phyloP scores from a whole-genome alignment of 92 coral and sea anemone species.

The Heliopora coerulea region DNA sequence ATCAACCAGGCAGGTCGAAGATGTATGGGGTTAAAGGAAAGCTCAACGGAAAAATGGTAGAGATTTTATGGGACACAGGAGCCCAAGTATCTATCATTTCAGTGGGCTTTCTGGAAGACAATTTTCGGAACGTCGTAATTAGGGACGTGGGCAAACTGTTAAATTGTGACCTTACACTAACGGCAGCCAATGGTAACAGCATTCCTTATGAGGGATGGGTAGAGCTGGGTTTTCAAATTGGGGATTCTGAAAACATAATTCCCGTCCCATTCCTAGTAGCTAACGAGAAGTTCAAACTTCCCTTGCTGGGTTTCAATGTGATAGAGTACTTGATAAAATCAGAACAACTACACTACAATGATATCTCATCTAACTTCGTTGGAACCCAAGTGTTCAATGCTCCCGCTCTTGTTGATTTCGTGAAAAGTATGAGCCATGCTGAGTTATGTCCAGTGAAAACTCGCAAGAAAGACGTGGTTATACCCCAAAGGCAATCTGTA shows the following conservation, averaged over 20 bases:
- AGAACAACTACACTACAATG: neutral
- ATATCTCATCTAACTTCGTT: slow-evolving; percentile 35
- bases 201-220: slow-evolving; percentile 59
- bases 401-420: slow-evolving; percentile 1
- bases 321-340: no score
- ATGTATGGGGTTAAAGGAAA: neutral
- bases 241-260: slow-evolving; percentile 39
- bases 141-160: no score
- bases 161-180: no score
- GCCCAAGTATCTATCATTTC: slow-evolving; percentile 36
- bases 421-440: neutral
- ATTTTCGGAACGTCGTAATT: no score
- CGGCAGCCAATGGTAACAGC: slow-evolving; percentile 54
- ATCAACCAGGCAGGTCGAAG: no score
- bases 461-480: no score
- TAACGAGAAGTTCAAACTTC: slow-evolving; percentile 58
- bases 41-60: no score
- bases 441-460: slow-evolving; percentile 10
- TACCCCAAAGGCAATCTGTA: neutral
- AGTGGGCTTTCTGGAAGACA: slow-evolving; percentile 8
- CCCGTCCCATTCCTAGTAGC: slow-evolving; percentile 62
- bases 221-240: slow-evolving; percentile 54
- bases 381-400: neutral
- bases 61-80: no score
- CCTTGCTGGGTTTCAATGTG: no score